phyloP scores from a whole-genome alignment of 2,113 vertebrate species.

The Indicator maculatus region DNA sequence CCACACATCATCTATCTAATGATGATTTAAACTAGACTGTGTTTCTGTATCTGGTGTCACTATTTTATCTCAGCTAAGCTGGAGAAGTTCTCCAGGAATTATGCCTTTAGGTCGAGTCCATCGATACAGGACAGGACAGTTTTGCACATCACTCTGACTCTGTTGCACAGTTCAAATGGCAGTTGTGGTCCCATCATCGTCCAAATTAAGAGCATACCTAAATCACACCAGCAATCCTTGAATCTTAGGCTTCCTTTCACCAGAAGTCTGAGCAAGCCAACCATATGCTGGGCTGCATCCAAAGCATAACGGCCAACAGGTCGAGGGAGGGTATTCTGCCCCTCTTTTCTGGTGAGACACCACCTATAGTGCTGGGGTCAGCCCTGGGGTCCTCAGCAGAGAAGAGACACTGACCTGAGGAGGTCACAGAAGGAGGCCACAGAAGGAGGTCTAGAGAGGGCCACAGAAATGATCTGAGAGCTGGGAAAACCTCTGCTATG shows the following conservation, averaged over 20 bases:
- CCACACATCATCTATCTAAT: neutral
- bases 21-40: neutral
- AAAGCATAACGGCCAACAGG: neutral
- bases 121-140: neutral
- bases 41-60: neutral
- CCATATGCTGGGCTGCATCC: neutral
- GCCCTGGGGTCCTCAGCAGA: neutral
- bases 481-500: neutral
- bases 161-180: neutral
- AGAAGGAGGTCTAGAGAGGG: neutral
- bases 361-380: too few relatives aligned
- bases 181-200: neutral
- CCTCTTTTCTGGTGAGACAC: neutral
- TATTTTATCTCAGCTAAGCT: neutral
- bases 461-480: neutral
- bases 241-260: neutral
- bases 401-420: neutral
- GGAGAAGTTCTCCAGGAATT: neutral
- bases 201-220: neutral
- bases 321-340: neutral
- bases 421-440: too few relatives aligned
- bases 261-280: neutral
- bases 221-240: neutral
- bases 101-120: neutral
- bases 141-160: neutral